Percentiles rank a stretch among this genome's conserved stretches.
These are phyloP conservation scores for Dinothrombium tinctorium DNA, from an alignment of 1,140 invertebrate genomes.

Conservation along the genomic window DNA sequence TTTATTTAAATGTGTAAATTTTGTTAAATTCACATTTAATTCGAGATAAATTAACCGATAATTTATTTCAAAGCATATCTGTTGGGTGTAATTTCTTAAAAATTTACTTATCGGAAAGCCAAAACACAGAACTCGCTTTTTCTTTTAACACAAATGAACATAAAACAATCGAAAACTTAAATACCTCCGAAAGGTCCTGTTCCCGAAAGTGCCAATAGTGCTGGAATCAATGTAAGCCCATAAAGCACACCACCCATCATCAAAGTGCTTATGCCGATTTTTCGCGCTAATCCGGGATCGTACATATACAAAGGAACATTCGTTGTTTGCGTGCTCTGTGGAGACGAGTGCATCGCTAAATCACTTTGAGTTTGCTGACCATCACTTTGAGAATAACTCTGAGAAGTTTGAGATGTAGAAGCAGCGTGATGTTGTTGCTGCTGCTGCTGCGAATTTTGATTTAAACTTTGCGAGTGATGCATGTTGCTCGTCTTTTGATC, in stretches of 20 bases:
- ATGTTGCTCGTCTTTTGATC: too few species aligned
- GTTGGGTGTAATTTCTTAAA: too few species aligned
- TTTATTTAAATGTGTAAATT: too few species aligned
- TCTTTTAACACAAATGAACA: too few species aligned
- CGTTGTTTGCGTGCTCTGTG: neutral
- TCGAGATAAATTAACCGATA: neutral
- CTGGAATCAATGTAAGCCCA: conserved; percentile 7
- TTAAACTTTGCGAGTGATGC: too few species aligned
- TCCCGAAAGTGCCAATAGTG: conserved; percentile 3
- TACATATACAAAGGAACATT: conserved; percentile 3
- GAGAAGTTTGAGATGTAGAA: too few species aligned
- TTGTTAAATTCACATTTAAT: neutral
- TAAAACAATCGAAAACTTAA: neutral
- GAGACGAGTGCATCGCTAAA: neutral
- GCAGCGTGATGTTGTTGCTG: too few species aligned
- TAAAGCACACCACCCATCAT: conserved; percentile 9
- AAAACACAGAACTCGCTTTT: too few species aligned
- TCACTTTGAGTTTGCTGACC: neutral
- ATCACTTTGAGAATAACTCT: too few species aligned
- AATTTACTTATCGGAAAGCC: too few species aligned
- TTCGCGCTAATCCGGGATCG: conserved; percentile 7
- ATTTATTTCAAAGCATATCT: too few species aligned
- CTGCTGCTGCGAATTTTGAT: too few species aligned
- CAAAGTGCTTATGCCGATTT: conserved; percentile 6
- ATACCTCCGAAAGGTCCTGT: conserved; percentile 6